Evolutionary conservation across 2,113 vertebrate genomes (phyloP).

Genomic region (Potamarius usumacintae): DNA sequence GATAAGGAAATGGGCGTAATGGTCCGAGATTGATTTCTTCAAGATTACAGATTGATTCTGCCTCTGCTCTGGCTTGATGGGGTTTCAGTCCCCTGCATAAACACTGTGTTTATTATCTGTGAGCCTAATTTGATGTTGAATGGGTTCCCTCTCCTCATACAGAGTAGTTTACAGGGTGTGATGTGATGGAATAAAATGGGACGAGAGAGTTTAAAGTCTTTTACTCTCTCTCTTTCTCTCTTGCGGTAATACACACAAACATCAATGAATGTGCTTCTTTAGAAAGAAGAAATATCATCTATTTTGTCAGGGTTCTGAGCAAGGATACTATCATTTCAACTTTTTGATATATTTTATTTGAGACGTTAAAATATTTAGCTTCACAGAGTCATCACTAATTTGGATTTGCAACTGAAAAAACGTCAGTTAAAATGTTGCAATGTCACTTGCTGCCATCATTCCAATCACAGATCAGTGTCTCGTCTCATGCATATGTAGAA

Average conservation of each 20-base stretch:
- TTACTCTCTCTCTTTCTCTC: neutral
- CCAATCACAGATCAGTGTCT: neutral
- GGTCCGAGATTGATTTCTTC: constrained; percentile 55
- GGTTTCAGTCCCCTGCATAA: constrained; percentile 27
- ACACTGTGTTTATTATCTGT: constrained; percentile 34
- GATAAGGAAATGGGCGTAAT: constrained; percentile 53
- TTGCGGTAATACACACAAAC: too few relatives aligned
- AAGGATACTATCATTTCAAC: neutral
- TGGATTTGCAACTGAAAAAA: neutral
- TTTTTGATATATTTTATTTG: neutral
- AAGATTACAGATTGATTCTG: constrained; percentile 33
- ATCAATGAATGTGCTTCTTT: neutral
- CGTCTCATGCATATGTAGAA: neutral
- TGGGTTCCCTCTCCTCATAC: constrained; percentile 37
- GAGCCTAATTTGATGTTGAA: constrained; percentile 32
- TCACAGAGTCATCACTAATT: neutral
- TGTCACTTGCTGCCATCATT: neutral
- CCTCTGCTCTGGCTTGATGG: constrained; percentile 16
- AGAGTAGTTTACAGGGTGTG: constrained; percentile 34
- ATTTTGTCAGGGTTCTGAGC: neutral
- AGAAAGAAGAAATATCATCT: neutral
- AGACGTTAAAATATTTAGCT: neutral
- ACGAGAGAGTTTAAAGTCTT: neutral
- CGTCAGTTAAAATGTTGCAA: neutral
- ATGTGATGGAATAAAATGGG: neutral